Percentiles rank a stretch among this genome's conserved stretches.
Evolutionary conservation across 2,888 invertebrate species (phyloP).

Genomic region (Epinotia ramella): DNA sequence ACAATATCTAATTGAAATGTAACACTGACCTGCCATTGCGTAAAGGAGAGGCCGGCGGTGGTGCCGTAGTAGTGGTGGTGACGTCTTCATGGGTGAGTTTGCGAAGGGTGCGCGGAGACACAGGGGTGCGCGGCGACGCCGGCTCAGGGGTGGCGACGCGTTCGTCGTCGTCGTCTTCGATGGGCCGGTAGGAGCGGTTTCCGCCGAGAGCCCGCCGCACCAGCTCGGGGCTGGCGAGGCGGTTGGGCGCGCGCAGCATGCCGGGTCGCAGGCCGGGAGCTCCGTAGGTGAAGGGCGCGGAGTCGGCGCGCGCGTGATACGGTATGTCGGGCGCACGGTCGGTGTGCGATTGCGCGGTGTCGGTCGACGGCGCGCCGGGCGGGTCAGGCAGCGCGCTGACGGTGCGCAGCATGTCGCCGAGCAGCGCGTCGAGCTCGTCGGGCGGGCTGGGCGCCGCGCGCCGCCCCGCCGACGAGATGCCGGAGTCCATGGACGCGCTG

Average conservation of each 20-base stretch:
- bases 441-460: conserved; percentile 83
- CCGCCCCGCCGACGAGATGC: conserved; percentile 92
- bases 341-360: conserved; percentile 75
- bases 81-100: conserved; percentile 77
- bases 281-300: conserved; percentile 95
- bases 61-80: conserved; percentile 67
- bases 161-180: conserved; percentile 76
- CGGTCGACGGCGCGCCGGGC: conserved; percentile 59
- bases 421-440: conserved; percentile 92
- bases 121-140: conserved; percentile 64
- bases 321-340: conserved; percentile 88
- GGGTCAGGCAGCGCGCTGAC: conserved; percentile 92
- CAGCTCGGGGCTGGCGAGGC: conserved; percentile 93
- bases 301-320: conserved; percentile 96
- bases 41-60: conserved; percentile 63
- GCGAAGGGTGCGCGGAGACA: conserved; percentile 71
- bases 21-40: conserved; percentile 73
- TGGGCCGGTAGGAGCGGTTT: conserved; percentile 70
- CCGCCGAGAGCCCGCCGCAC: conserved; percentile 89
- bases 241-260: conserved; percentile 89
- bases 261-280: conserved; percentile 85
- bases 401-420: conserved; percentile 94
- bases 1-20: background rate
- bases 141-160: conserved; percentile 71
- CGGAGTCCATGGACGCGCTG: conserved; percentile 96